Conservation (phyloP, 92 coral and sea anemone genomes). For the Zoanthus solanderi region DNA sequence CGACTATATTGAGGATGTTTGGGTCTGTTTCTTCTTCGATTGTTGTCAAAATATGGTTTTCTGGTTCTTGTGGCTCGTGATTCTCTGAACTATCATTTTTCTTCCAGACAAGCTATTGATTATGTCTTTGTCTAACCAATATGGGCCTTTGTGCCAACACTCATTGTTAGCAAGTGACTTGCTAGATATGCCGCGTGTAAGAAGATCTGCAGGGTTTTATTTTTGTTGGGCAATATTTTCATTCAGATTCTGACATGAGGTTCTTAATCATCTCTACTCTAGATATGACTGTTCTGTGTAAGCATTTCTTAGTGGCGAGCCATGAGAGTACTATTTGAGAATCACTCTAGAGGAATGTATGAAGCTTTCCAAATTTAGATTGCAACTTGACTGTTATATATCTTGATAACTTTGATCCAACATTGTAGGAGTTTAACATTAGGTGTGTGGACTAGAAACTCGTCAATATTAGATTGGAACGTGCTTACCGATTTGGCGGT, state of each 20-base stretch:
- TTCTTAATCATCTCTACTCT: not conserved
- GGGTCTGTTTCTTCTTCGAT: too few relatives aligned
- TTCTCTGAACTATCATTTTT: not conserved
- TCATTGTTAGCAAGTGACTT: not conserved
- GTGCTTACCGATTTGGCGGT: not conserved
- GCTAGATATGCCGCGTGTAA: not conserved
- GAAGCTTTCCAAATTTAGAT: not conserved
- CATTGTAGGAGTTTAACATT: not conserved
- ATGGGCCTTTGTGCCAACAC: not conserved
- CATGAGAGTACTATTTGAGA: conserved; percentile 19
- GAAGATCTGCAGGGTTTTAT: not conserved
- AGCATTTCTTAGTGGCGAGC: not conserved
- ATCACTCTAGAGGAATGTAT: conserved; percentile 28
- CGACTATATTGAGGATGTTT: not conserved
- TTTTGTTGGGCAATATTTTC: not conserved
- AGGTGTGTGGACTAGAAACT: not conserved
- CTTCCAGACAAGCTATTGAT: too few relatives aligned
- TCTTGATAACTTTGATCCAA: conserved; percentile 13
- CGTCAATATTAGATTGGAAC: not conserved
- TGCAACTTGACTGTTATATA: not conserved
- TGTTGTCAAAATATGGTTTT: not conserved
- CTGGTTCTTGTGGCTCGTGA: not conserved
- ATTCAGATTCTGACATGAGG: not conserved
- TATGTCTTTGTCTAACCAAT: too few relatives aligned
- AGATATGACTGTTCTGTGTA: not conserved